phyloP scores from a whole-genome alignment of 2,113 vertebrate species.

The Garra rufa region DNA sequence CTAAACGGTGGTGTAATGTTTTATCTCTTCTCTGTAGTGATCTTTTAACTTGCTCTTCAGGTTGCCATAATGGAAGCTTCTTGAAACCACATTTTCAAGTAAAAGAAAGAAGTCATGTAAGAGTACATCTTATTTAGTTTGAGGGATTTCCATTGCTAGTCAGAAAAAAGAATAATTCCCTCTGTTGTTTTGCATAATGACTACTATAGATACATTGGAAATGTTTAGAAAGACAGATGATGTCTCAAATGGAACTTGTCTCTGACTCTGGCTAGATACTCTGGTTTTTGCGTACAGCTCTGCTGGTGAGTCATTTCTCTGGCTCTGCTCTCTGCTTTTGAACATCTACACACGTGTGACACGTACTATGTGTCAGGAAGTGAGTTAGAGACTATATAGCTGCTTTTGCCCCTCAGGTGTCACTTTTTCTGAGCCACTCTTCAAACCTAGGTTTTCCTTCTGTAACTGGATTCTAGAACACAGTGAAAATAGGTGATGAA shows the following conservation, averaged over 20 bases:
- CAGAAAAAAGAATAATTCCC: not conserved
- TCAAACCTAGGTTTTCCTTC: constrained; percentile 25
- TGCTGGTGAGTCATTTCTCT: constrained; percentile 10
- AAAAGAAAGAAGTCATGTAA: constrained; percentile 1
- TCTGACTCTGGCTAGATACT: not conserved
- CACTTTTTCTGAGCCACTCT: constrained; percentile 13
- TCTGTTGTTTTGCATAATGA: constrained; percentile 2
- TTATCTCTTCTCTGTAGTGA: not conserved
- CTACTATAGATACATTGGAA: not conserved
- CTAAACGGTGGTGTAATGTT: not conserved
- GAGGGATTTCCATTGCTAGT: not conserved
- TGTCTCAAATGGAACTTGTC: not conserved
- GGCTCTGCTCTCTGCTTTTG: constrained; percentile 5
- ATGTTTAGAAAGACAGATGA: not conserved
- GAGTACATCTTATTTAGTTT: constrained; percentile 1
- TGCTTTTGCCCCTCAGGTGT: constrained; percentile 12
- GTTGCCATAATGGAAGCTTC: not conserved
- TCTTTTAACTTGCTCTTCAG: too few relatives aligned
- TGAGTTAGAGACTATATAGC: not conserved
- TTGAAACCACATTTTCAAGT: not conserved
- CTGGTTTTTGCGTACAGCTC: not conserved
- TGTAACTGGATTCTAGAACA: constrained; percentile 19
- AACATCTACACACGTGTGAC: constrained; percentile 31
- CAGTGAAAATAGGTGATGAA: constrained; percentile 27
- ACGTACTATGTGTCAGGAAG: constrained; percentile 21